phyloP scores from a whole-genome alignment of 2,888 invertebrate species.

The Globia sparganii region DNA sequence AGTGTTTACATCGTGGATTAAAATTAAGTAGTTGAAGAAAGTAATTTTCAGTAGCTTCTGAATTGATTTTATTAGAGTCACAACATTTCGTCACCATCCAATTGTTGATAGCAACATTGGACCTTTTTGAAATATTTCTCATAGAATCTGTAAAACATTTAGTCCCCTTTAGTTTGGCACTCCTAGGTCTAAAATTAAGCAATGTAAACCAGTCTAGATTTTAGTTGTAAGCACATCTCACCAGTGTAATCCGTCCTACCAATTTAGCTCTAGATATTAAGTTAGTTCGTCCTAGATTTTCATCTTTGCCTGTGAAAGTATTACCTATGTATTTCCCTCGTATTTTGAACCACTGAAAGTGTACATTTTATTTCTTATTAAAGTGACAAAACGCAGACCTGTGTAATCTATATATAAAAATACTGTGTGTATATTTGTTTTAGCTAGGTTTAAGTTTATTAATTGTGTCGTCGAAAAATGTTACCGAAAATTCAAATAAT shows the following conservation, averaged over 20 bases:
- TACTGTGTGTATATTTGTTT: slow-evolving; percentile 9
- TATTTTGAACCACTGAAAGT: slow-evolving; percentile 54
- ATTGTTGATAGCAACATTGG: not conserved
- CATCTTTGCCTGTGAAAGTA: slow-evolving; percentile 88
- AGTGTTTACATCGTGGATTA: slow-evolving; percentile 13
- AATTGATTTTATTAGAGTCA: not conserved
- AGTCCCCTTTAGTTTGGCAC: slow-evolving; percentile 12
- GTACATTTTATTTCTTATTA: slow-evolving; percentile 34
- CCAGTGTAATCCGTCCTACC: slow-evolving; percentile 87
- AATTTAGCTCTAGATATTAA: slow-evolving; percentile 71
- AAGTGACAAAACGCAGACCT: slow-evolving; percentile 46
- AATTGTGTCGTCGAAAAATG: not conserved
- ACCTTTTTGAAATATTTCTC: not conserved
- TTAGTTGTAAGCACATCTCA: slow-evolving; percentile 68
- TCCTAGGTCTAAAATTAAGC: slow-evolving; percentile 21
- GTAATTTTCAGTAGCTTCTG: not conserved
- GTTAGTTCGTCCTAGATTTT: slow-evolving; percentile 51
- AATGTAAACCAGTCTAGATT: slow-evolving; percentile 45
- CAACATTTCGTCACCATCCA: not conserved
- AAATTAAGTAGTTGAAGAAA: not conserved
- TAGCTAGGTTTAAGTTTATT: slow-evolving; percentile 21
- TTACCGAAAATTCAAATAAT: slow-evolving; percentile 18
- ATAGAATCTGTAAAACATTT: not conserved
- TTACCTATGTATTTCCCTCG: slow-evolving; percentile 72
- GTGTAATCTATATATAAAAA: not conserved